Evolutionary conservation across 2,113 vertebrate genomes (phyloP), one percentile per base, ranked within the genome.

Genomic region (Zosterops borbonicus): DNA sequence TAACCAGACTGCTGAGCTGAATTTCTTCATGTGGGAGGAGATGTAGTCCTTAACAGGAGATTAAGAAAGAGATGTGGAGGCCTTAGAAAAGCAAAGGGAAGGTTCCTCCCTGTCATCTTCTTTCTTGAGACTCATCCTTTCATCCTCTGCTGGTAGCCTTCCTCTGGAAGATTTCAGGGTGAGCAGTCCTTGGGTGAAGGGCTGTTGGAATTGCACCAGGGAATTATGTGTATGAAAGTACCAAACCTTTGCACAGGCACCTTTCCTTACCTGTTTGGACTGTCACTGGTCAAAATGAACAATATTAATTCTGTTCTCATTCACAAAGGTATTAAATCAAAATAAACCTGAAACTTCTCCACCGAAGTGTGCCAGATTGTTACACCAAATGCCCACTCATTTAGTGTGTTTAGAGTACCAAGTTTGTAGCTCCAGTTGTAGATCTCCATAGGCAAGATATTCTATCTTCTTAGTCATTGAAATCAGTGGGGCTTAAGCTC

Each of bases 1-100:
- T 81, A 78, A 70, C 4, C 9, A 58, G 68, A 14, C 3, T 33
- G 14, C 28, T 17, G n/a, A 83, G 39, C 3, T 35, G 25, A 64
- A 81, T 39, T 81, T 75, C 14, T 67, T 9, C 12, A 11, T 67
- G 22, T 74, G 8, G 17, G 23, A 60, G 9, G 44, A 86, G n/a
- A 37, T 0, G 0, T 71, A 27, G 9, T 63, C 11, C 21, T 47
- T 67, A 59, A 31, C 4, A 50, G 11, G 20, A 75, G 2, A 14
- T 59, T 35, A 84, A 73, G 47, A 84, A 67, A 55, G 23, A 50
- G 24, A 42, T 42, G 18, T 5, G 5, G 14, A 5, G 3, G 6
- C 4, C 13, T 59, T 62, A 53, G 31, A 49, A 87, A 94, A 12
- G 2, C 5, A 13, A 37, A 52, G 9, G 1, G 23, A 86, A n/a